Evolutionary conservation across 2,113 vertebrate species (phyloP).

Genomic region (Eclectus roratus): DNA sequence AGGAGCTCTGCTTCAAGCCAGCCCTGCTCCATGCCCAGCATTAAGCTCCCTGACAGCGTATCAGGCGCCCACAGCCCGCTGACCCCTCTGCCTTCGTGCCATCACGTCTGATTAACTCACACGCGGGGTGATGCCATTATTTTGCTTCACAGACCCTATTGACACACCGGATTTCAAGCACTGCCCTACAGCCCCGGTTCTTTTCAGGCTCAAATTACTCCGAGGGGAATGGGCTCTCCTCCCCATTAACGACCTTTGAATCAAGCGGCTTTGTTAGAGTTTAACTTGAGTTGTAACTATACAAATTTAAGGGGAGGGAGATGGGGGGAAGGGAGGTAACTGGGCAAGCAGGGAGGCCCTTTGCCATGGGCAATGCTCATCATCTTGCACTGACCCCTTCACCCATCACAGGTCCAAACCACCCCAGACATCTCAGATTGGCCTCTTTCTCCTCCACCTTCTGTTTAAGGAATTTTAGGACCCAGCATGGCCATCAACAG

Average conservation of each 20-base stretch:
- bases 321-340: neutral
- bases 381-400: neutral
- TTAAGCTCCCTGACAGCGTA: conserved; percentile 90
- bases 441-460: neutral
- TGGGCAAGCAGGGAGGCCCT: neutral
- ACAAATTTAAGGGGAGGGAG: neutral
- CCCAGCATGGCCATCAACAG: accelerated
- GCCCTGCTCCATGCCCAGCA: conserved; percentile 73
- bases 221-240: conserved; percentile 72
- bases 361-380: neutral
- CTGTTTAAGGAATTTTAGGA: conserved; percentile 2
- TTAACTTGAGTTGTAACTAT: conserved; percentile 28
- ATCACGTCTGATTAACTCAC: conserved; percentile 88
- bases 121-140: conserved; percentile 86
- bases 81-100: conserved; percentile 85
- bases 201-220: conserved; percentile 81
- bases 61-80: conserved; percentile 77
- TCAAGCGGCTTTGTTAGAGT: conserved; percentile 71
- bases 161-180: conserved; percentile 80
- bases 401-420: neutral
- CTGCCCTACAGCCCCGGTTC: conserved; percentile 72
- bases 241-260: conserved; percentile 76
- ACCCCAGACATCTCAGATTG: neutral
- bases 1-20: conserved; percentile 49
- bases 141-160: conserved; percentile 85